phyloP scores from a whole-genome alignment of 2,888 invertebrate genomes.

The Zhengitettix transpicula region DNA sequence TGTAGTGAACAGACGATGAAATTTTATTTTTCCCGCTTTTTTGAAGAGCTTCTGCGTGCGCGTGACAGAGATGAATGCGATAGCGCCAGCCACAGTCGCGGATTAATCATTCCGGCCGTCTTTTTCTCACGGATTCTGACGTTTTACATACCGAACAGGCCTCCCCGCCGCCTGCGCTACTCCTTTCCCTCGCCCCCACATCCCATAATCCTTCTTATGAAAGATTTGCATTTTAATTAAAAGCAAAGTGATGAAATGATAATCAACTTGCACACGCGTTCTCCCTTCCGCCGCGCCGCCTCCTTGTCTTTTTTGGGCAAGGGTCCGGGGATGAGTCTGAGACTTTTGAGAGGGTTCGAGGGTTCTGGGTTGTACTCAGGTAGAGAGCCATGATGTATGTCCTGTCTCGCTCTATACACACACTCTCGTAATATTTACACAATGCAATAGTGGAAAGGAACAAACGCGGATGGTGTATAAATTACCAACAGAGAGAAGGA shows the following conservation, averaged over 20 bases:
- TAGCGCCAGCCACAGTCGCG: background rate
- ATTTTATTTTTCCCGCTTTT: no score
- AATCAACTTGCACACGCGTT: slow-evolving; percentile 21
- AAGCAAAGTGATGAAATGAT: slow-evolving; percentile 44
- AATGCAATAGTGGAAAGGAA: background rate
- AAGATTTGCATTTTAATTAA: slow-evolving; percentile 43
- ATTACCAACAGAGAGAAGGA: background rate
- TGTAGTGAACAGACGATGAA: no score
- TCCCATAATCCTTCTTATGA: slow-evolving; percentile 16
- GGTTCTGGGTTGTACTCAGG: no score
- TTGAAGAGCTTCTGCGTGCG: background rate
- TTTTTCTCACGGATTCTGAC: slow-evolving; percentile 5
- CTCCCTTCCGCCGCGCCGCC: background rate
- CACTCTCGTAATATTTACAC: background rate
- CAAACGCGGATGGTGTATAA: background rate
- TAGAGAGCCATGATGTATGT: background rate
- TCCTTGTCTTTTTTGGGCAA: background rate
- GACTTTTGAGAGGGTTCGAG: no score
- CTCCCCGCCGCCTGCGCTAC: slow-evolving; percentile 2
- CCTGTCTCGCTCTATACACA: background rate
- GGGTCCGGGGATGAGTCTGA: no score
- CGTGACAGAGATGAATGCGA: background rate
- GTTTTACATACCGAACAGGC: slow-evolving; percentile 8
- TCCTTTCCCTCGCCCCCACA: slow-evolving; percentile 4
- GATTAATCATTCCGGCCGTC: slow-evolving; percentile 9